A percentile compares a stretch with the other conserved stretches of the same genome.
Evolutionary conservation across 1,140 invertebrate genomes (phyloP).

Genomic region (Papilio machaon): DNA sequence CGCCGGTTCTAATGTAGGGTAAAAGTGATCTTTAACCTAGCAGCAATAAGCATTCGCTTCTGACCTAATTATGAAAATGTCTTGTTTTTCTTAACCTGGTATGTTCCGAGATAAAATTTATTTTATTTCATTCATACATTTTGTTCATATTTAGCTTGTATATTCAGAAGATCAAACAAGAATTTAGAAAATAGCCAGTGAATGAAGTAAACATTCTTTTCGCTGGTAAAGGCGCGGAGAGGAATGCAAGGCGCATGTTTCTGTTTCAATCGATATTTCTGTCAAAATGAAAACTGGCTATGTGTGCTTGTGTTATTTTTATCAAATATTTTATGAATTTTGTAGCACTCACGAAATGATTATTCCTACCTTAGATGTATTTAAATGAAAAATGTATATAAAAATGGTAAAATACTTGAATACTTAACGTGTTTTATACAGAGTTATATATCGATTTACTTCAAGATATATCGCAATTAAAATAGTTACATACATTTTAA

Average conservation of each 20-base stretch:
- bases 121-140: neutral
- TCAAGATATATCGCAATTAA: too few relatives aligned
- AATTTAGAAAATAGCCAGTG: neutral
- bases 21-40: neutral
- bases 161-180: neutral
- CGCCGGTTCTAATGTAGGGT: neutral
- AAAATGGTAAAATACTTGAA: too few relatives aligned
- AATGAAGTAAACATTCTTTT: slow-evolving; percentile 3
- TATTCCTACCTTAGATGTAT: too few relatives aligned
- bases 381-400: too few relatives aligned
- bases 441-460: too few relatives aligned
- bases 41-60: neutral
- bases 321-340: neutral
- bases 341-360: neutral
- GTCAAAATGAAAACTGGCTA: neutral
- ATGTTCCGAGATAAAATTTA: neutral
- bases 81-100: neutral
- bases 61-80: neutral
- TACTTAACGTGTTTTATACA: too few relatives aligned
- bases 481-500: too few relatives aligned
- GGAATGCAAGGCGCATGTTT: slow-evolving; percentile 1
- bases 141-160: neutral
- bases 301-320: neutral
- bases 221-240: neutral
- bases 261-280: neutral